These are phyloP conservation scores for Ametastegia equiseti DNA, from an alignment of 2,888 invertebrate genomes.

Conservation along the genomic window DNA sequence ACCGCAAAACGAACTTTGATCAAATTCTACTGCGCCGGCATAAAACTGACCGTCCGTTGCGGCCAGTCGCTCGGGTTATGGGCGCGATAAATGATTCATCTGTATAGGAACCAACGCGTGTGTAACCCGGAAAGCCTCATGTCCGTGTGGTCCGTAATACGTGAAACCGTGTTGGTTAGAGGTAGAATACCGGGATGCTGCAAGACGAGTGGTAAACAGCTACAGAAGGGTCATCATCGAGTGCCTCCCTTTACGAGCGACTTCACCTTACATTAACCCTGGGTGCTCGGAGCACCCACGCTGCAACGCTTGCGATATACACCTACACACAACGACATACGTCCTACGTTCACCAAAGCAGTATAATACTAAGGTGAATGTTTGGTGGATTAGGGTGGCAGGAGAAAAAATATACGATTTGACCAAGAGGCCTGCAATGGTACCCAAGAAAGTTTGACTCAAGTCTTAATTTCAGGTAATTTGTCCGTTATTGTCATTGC, in stretches of 20 bases:
- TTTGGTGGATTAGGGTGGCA: background rate
- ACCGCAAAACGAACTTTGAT: conserved; percentile 76
- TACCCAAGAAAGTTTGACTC: background rate
- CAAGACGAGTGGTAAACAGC: conserved; percentile 54
- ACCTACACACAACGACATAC: background rate
- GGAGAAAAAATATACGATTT: background rate
- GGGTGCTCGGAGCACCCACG: conserved; percentile 30
- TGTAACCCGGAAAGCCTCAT: conserved; percentile 55
- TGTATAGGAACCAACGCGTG: conserved; percentile 61
- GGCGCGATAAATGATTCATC: conserved; percentile 75
- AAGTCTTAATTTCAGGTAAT: background rate
- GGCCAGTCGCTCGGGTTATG: conserved; percentile 66
- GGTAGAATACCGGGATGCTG: conserved; percentile 36
- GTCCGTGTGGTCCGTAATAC: conserved; percentile 27
- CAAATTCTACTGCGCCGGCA: conserved; percentile 75
- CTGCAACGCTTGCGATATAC: background rate
- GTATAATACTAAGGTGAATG: conserved; percentile 21
- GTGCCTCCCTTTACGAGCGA: conserved; percentile 66
- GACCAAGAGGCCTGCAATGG: background rate
- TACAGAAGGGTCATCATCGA: conserved; percentile 59
- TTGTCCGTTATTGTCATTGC: background rate
- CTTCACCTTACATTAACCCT: conserved; percentile 58
- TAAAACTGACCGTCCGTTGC: conserved; percentile 73
- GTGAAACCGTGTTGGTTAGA: conserved; percentile 8
- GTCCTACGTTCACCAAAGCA: conserved; percentile 14